These are phyloP conservation scores for Lissocephala sabroskyi DNA, from an alignment of 2,888 invertebrate genomes.

Conservation along the genomic window DNA sequence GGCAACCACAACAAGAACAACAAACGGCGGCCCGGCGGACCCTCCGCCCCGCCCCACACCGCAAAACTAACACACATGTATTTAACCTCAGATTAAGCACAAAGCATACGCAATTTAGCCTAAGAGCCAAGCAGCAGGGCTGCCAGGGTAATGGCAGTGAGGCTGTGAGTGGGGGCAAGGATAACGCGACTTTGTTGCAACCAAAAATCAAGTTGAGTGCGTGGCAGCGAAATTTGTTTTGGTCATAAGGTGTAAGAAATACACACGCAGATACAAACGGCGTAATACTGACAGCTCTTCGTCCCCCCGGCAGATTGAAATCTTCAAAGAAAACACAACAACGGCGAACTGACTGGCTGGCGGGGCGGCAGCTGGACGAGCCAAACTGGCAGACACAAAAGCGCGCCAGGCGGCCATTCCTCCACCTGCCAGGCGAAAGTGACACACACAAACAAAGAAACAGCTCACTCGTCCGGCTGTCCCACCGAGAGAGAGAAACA, in stretches of 20 bases:
- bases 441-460: neutral
- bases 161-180: neutral
- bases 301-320: constrained; percentile 25
- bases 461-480: constrained; percentile 25
- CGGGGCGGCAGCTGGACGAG: too few species aligned
- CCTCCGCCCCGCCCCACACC: neutral
- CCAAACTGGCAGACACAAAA: constrained; percentile 28
- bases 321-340: constrained; percentile 28
- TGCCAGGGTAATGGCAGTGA: neutral
- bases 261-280: constrained; percentile 14
- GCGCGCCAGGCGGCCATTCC: constrained; percentile 12
- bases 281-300: too few species aligned
- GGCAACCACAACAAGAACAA: constrained; percentile 28
- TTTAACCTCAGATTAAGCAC: constrained; percentile 57
- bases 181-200: too few species aligned
- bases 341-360: too few species aligned
- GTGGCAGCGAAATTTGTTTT: constrained; percentile 51
- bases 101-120: constrained; percentile 26
- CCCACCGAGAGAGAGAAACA: neutral
- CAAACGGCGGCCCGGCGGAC: too few species aligned
- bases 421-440: constrained; percentile 1
- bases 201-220: constrained; percentile 63
- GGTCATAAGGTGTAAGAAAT: constrained; percentile 49
- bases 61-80: constrained; percentile 34
- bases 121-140: neutral